Percentiles rank a stretch among this genome's conserved stretches.
phyloP scores from a whole-genome alignment of 2,113 vertebrate species.

The Mesocricetus auratus region DNA sequence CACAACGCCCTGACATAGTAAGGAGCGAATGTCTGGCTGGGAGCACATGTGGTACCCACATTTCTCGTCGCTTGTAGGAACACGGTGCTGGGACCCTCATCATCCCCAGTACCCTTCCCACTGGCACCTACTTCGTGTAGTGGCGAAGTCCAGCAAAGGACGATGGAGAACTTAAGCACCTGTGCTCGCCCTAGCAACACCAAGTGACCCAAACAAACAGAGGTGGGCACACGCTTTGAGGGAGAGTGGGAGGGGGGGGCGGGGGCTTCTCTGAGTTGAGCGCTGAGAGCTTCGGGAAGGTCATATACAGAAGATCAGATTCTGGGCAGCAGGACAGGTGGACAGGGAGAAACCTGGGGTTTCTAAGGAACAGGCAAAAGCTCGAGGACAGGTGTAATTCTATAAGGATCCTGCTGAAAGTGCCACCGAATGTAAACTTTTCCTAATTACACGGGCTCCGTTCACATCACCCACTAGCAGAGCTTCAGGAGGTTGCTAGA shows the following conservation, averaged over 20 bases:
- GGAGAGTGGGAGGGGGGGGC: too few relatives aligned
- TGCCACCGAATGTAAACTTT: neutral
- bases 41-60: neutral
- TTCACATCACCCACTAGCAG: neutral
- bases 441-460: neutral
- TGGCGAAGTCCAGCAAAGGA: neutral
- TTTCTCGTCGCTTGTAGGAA: neutral
- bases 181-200: neutral
- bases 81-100: neutral
- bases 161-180: neutral
- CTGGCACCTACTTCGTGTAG: neutral
- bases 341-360: neutral
- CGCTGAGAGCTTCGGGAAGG: neutral
- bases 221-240: fast-evolving
- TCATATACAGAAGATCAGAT: fast-evolving
- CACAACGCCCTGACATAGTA: neutral
- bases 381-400: neutral
- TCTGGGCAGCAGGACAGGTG: neutral
- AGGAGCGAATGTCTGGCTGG: neutral
- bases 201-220: neutral
- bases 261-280: neutral
- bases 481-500: neutral
- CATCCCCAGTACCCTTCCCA: neutral
- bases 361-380: neutral
- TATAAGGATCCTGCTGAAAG: neutral